Evolutionary conservation across 2,888 invertebrate genomes (phyloP), one percentile per base, ranked within the genome.

Genomic region (Mesochorus sp.): DNA sequence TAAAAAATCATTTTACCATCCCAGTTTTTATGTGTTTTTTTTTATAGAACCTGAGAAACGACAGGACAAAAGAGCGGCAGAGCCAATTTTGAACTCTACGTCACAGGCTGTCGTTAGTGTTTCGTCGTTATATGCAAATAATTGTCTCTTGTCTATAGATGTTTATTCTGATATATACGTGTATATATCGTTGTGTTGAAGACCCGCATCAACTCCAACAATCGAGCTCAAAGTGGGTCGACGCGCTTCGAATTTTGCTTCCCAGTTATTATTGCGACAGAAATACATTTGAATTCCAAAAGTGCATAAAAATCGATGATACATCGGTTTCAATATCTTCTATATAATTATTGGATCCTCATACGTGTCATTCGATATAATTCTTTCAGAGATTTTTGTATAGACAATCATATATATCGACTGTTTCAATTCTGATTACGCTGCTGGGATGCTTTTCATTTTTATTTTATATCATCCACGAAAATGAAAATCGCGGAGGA

Each of bases 211-310:
- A 68, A 59, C 39, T 42, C 34, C 19, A 53, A 39, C 26, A 17
- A 68, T 49, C 34, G 17, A 67, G 34, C 34, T 8, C 67, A 68
- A 72, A 66, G 51, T 76, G 72, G 64, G 68, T 61, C 71, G 84
- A 82, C 84, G 82, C 81, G 83, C 80, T 61, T 76, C 77, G 83
- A 84, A 85, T 85, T 83, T 80, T 80, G 83, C 81, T 78, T 28
- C 24, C 51, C 6, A 8, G 68, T 19, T 28, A 53, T 51, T 34
- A 19, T 6, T 34, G 42, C n/a, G 4, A 5, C 26, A 57, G n/a
- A 31, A 53, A 68, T 55, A 28, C 21, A 24, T 55, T 42, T 8
- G 14, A 39, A 57, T 49, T 31, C 28, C 5, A 1, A 0, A 26
- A n/a, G 6, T 57, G 8, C 17, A 19, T 6, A 44, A n/a, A n/a